These are phyloP conservation scores for Luperina testacea DNA, from an alignment of 2,888 invertebrate genomes.

Conservation along the genomic window DNA sequence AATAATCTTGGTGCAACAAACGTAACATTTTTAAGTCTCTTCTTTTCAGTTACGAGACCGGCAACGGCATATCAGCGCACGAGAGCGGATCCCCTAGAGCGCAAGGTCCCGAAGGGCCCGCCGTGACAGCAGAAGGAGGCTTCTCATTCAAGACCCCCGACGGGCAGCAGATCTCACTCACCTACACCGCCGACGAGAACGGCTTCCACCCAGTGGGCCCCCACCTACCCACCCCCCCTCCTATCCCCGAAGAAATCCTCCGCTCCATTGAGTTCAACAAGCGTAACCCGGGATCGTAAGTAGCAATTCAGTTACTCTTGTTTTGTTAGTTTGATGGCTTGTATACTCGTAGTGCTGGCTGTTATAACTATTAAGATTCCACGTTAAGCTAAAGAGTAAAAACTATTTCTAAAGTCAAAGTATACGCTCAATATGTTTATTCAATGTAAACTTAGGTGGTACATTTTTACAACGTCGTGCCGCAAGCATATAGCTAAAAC, in stretches of 20 bases:
- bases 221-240: constrained; percentile 91
- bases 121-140: constrained; percentile 91
- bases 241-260: constrained; percentile 88
- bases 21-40: background rate
- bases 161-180: constrained; percentile 91
- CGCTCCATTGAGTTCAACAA: constrained; percentile 88
- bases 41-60: constrained; percentile 91
- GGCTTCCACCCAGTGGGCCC: constrained; percentile 92
- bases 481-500: too few relatives aligned
- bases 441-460: too few relatives aligned
- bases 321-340: constrained; percentile 21
- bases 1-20: background rate
- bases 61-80: constrained; percentile 91
- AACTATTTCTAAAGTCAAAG: too few relatives aligned
- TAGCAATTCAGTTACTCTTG: constrained; percentile 37
- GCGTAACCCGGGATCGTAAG: constrained; percentile 86
- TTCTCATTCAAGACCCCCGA: constrained; percentile 93
- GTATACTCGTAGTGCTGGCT: background rate
- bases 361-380: background rate
- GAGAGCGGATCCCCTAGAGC: constrained; percentile 91
- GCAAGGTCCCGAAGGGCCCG: constrained; percentile 88
- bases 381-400: background rate
- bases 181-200: constrained; percentile 93
- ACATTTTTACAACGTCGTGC: too few relatives aligned
- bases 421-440: too few relatives aligned